Base-by-base conservation (phyloP, 2,888 invertebrate genomes). In the Troides aeacus region DNA sequence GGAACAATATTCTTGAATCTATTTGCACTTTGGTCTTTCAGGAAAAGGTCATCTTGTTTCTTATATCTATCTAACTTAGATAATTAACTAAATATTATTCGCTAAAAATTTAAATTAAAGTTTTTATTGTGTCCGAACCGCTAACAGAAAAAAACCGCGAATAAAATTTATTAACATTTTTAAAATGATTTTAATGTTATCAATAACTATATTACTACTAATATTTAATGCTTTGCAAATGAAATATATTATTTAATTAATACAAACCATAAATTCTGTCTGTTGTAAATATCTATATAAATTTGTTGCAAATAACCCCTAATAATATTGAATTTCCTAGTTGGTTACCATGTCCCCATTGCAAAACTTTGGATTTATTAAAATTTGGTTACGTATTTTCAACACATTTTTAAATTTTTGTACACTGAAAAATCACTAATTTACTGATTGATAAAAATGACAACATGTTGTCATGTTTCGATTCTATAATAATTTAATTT, bases 311-410 rank as follows among this genome's bases (percentile, higher is more conserved):
- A 53, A 53, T 53, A 53, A 53, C 5, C 6, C 53, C 18, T 53
- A 53, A n/a, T 50, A 50, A 2, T 53, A n/a, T 53, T 58, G 23
- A 58, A 21, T 58, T 58, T 58, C 23, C 1, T 21, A 23, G 12
- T 24, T n/a, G 23, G 57, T 71, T 64, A 71, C 65, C 62, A 66
- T 68, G 59, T 71, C 71, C 71, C 71, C 71, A 68, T 69, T 59
- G 63, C 69, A 65, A 71, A 69, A 65, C 66, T 53, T 62, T 46
- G 18, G 24, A 10, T 23, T 60, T 63, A 8, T 57, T 57, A 30
- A 21, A 53, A 50, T 21, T n/a, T 53, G 56, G 46, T 56, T 63
- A 42, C 39, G 18, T 56, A 57, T 59, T 53, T 66, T 56, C 10
- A 67, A 42, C 56, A 56, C 70, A 70, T 70, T 60, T 59, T 61